phyloP scores from a whole-genome alignment of 2,888 invertebrate species.

The Bombylius major region DNA sequence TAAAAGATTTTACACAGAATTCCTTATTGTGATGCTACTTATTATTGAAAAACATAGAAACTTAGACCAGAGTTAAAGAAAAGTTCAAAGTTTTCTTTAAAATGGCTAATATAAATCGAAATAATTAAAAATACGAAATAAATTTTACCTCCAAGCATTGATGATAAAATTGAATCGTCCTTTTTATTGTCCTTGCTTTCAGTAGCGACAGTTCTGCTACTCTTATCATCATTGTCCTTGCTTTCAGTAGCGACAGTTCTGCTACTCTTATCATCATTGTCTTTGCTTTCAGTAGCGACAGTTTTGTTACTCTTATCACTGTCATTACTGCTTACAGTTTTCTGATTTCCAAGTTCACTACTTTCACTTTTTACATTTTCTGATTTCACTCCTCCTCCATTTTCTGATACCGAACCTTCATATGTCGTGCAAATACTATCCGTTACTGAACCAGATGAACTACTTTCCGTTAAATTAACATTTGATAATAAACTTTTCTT shows the following conservation, averaged over 20 bases:
- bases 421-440: conserved; percentile 49
- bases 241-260: too few species aligned
- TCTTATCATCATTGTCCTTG: too few species aligned
- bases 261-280: too few species aligned
- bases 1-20: too few species aligned
- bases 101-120: too few species aligned
- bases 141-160: conserved; percentile 38
- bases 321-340: too few species aligned
- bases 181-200: conserved; percentile 12
- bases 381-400: background rate
- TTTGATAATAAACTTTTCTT: conserved; percentile 1
- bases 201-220: background rate
- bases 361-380: background rate
- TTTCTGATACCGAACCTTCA: conserved; percentile 26
- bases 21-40: too few species aligned
- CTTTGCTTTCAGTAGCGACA: too few species aligned
- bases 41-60: background rate
- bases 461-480: conserved; percentile 44
- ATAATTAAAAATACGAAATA: background rate
- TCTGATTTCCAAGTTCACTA: too few species aligned
- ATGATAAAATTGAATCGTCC: conserved; percentile 24
- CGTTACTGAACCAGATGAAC: conserved; percentile 48
- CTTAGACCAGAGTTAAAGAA: too few species aligned
- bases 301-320: too few species aligned
- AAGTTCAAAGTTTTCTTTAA: background rate